A percentile compares a stretch with the other conserved stretches of the same genome.
phyloP scores from a whole-genome alignment of 2,888 invertebrate species.

The Rugalucina vietnamica region DNA sequence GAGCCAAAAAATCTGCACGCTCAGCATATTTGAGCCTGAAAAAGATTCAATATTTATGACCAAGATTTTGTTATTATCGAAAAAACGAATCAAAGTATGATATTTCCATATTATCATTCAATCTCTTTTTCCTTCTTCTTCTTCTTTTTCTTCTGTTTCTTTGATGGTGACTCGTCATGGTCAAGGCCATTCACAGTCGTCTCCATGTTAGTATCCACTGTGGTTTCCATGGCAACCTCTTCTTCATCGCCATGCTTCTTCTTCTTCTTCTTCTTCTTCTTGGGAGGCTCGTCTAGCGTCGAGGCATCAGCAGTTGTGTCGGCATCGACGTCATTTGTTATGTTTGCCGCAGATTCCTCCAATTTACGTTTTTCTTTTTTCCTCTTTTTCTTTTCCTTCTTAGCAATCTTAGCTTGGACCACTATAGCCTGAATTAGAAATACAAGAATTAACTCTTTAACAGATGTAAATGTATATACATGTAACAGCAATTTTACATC shows the following conservation, averaged over 20 bases:
- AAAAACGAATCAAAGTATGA: neutral
- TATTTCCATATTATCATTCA: neutral
- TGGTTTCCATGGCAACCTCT: constrained; percentile 56
- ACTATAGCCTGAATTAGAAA: constrained; percentile 68
- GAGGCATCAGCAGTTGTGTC: constrained; percentile 65
- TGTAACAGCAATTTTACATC: neutral
- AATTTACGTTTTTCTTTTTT: constrained; percentile 72
- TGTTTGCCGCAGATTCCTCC: constrained; percentile 50
- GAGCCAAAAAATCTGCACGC: no score
- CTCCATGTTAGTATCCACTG: constrained; percentile 28
- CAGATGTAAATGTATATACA: neutral
- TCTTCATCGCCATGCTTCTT: constrained; percentile 38
- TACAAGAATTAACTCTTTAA: neutral
- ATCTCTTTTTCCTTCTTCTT: constrained; percentile 63
- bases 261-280: constrained; percentile 77
- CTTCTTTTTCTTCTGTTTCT: constrained; percentile 74
- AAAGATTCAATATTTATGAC: no score
- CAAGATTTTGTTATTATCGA: neutral
- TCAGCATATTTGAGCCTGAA: no score
- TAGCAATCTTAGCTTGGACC: constrained; percentile 69
- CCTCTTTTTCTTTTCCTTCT: constrained; percentile 80
- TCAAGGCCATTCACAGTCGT: constrained; percentile 48
- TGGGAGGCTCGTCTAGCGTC: constrained; percentile 59
- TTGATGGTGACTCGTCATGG: constrained; percentile 40
- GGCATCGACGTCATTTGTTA: constrained; percentile 53